A percentile compares a stretch with the other conserved stretches of the same genome.
Conservation (phyloP, 2,888 invertebrate species). For the Ophioninae sp. region DNA sequence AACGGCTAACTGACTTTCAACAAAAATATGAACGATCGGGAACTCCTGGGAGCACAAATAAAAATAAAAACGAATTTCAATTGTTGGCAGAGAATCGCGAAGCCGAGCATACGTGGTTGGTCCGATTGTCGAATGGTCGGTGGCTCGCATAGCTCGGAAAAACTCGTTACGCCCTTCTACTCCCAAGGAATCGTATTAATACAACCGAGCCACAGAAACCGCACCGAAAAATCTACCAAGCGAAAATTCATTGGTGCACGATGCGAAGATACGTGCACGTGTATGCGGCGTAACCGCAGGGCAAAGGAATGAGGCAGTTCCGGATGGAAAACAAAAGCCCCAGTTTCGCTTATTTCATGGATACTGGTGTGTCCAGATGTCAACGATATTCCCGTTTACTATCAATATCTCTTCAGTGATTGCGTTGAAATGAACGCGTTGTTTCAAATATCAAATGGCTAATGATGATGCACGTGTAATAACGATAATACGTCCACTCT, state of each 20-base stretch:
- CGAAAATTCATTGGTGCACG: constrained; percentile 49
- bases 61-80: constrained; percentile 56
- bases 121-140: constrained; percentile 34
- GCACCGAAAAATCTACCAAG: constrained; percentile 52
- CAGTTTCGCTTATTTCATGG: constrained; percentile 23
- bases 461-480: constrained; percentile 17
- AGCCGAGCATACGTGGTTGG: constrained; percentile 31
- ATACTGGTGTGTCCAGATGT: constrained; percentile 30
- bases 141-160: neutral
- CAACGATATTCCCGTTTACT: constrained; percentile 35
- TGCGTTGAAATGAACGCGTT: constrained; percentile 49
- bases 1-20: constrained; percentile 75
- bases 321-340: constrained; percentile 51
- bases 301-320: constrained; percentile 11
- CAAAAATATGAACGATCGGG: constrained; percentile 68
- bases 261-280: constrained; percentile 7
- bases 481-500: neutral
- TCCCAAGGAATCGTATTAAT: constrained; percentile 7
- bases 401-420: constrained; percentile 25
- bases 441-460: constrained; percentile 38
- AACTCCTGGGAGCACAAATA: constrained; percentile 45
- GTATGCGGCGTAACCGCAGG: neutral
- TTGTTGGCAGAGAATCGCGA: constrained; percentile 42
- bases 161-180: constrained; percentile 12
- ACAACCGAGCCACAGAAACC: constrained; percentile 23